These are phyloP conservation scores for Shinisaurus crocodilurus DNA, from an alignment of 2,113 vertebrate species.

Conservation along the genomic window DNA sequence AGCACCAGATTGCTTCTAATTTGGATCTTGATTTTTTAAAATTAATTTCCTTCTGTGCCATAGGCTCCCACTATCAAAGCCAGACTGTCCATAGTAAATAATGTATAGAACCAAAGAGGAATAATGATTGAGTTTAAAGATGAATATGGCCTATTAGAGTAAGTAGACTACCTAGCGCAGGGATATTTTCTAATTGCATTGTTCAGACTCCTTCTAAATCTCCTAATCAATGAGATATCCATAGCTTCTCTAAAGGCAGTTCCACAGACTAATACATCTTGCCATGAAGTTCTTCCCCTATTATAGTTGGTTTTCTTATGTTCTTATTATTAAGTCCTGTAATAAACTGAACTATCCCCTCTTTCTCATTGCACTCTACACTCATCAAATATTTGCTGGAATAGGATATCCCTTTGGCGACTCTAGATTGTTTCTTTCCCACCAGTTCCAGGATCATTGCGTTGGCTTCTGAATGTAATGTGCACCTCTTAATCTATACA, in stretches of 20 bases:
- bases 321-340: neutral
- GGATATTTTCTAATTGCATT: conserved; percentile 13
- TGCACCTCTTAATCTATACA: neutral
- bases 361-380: neutral
- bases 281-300: neutral
- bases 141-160: neutral
- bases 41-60: neutral
- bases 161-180: conserved; percentile 3
- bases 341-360: neutral
- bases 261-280: neutral
- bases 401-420: neutral
- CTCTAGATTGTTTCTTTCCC: neutral
- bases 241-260: neutral
- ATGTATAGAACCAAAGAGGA: conserved; percentile 9
- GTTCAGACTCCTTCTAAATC: neutral
- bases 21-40: neutral
- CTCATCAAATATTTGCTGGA: neutral
- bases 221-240: neutral
- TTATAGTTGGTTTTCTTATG: neutral
- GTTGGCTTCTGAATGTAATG: neutral
- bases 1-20: neutral
- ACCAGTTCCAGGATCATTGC: neutral
- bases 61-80: neutral
- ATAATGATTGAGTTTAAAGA: conserved; percentile 3
- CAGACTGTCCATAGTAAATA: neutral